Evolutionary conservation across 2,113 vertebrate genomes (phyloP).

Genomic region (Channa argus): DNA sequence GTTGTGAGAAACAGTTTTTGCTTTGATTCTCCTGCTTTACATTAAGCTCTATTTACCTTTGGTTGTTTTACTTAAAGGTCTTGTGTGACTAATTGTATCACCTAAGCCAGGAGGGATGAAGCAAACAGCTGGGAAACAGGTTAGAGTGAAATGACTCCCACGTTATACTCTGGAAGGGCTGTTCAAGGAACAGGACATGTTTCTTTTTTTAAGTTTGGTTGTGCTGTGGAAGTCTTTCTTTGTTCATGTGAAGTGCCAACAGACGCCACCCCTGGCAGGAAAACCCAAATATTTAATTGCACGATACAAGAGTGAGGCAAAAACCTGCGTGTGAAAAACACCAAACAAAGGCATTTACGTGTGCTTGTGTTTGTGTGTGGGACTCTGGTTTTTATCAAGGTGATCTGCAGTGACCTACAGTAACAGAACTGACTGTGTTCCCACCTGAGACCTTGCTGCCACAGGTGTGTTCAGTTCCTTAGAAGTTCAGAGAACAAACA

Average conservation of each 20-base stretch:
- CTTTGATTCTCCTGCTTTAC: neutral
- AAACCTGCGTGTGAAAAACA: neutral
- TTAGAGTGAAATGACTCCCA: constrained; percentile 70
- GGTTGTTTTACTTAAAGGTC: constrained; percentile 44
- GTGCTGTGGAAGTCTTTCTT: constrained; percentile 17
- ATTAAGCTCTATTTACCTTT: constrained; percentile 28
- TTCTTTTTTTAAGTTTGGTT: constrained; percentile 23
- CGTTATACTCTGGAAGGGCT: constrained; percentile 41
- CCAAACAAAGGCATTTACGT: constrained; percentile 25
- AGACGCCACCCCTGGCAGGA: constrained; percentile 20
- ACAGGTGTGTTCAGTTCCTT: constrained; percentile 70
- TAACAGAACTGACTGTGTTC: constrained; percentile 57
- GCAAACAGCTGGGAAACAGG: constrained; percentile 66
- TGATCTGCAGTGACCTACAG: constrained; percentile 39
- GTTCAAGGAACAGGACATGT: constrained; percentile 29
- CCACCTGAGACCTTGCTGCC: constrained; percentile 70
- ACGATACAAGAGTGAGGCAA: neutral
- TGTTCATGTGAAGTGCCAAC: constrained; percentile 37
- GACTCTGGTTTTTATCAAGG: constrained; percentile 16
- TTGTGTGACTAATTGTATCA: constrained; percentile 65
- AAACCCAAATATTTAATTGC: constrained; percentile 42
- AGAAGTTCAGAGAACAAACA: constrained; percentile 50
- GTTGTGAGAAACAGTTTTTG: neutral
- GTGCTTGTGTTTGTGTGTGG: constrained; percentile 12
- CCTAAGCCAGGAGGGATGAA: constrained; percentile 29